Percentiles rank a stretch among this genome's conserved stretches.
These are phyloP conservation scores for Mirza zaza DNA, from an alignment of 2,113 vertebrate species.

Conservation along the genomic window DNA sequence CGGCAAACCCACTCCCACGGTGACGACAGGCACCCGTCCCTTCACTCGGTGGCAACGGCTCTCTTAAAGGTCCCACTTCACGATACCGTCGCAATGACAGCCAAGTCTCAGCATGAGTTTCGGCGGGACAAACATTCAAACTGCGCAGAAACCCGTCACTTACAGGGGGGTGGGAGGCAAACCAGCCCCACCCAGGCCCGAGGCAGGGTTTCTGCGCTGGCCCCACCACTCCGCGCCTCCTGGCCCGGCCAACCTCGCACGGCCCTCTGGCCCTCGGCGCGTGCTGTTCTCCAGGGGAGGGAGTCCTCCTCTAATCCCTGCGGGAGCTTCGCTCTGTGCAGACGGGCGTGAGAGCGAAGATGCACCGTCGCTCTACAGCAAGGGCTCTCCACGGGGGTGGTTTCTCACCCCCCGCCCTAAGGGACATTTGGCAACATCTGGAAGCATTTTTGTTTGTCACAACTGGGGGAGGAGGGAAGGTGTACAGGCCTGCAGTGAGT, in stretches of 20 bases:
- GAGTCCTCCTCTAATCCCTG: background rate
- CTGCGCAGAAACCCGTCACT: accelerated
- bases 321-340: background rate
- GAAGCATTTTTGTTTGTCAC: background rate
- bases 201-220: background rate
- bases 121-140: background rate
- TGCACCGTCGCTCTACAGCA: background rate
- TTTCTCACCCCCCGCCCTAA: background rate
- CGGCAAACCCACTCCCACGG: background rate
- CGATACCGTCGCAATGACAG: background rate
- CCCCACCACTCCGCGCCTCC: background rate
- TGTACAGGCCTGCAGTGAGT: accelerated
- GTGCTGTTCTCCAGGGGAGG: background rate
- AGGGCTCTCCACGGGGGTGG: background rate
- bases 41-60: background rate
- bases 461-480: no score
- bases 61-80: background rate
- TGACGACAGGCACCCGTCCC: background rate
- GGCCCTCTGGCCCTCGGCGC: background rate
- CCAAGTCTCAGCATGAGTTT: background rate
- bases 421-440: background rate
- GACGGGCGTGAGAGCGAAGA: background rate
- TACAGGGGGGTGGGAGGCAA: accelerated
- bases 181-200: background rate
- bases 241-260: background rate